Percentiles rank a stretch among this genome's conserved stretches.
These are phyloP conservation scores for Bombus sibiricus DNA, from an alignment of 1,140 invertebrate species.

Conservation along the genomic window DNA sequence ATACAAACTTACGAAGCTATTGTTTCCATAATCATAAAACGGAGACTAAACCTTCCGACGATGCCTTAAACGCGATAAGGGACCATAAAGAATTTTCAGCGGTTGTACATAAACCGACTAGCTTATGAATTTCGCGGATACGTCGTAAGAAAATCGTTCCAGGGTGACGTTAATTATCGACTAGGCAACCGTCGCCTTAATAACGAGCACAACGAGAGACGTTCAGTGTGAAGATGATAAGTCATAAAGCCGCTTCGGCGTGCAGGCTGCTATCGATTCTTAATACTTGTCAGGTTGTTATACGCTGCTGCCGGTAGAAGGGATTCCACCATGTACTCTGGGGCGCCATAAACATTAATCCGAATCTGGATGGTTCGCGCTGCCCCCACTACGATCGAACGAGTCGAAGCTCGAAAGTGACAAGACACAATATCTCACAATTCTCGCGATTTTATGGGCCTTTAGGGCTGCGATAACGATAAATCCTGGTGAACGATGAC, in stretches of 20 bases:
- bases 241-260: background rate
- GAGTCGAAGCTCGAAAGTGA: slow-evolving; percentile 53
- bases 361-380: slow-evolving; percentile 57
- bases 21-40: too few relatives aligned
- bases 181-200: background rate
- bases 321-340: slow-evolving; percentile 51
- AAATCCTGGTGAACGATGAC: slow-evolving; percentile 62
- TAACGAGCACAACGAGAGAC: background rate
- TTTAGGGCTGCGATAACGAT: slow-evolving; percentile 47
- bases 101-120: background rate
- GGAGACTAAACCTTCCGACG: background rate
- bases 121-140: background rate
- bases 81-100: background rate
- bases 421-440: slow-evolving; percentile 67
- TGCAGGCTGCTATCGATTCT: slow-evolving; percentile 24
- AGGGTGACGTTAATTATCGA: slow-evolving; percentile 30
- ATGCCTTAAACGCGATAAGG: background rate
- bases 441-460: slow-evolving; percentile 57
- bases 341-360: slow-evolving; percentile 67
- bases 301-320: slow-evolving; percentile 30
- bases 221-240: background rate
- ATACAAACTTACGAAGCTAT: too few relatives aligned
- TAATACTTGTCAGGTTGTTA: slow-evolving; percentile 49
- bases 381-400: slow-evolving; percentile 53
- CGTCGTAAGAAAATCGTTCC: background rate